phyloP scores from a whole-genome alignment of 2,888 invertebrate species.

The Acanthosepion pharaonis region DNA sequence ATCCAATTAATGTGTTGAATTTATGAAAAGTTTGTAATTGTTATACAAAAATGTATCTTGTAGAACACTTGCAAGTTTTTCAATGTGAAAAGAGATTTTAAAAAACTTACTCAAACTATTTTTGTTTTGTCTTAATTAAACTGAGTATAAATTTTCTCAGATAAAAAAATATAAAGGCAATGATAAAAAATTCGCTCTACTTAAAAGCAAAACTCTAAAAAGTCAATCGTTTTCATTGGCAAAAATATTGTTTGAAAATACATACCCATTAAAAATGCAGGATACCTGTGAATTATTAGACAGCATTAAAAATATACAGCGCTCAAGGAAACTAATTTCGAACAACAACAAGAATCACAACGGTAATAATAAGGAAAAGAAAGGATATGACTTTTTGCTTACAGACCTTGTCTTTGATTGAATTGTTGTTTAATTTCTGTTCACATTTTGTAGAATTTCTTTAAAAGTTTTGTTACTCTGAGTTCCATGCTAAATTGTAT shows the following conservation, averaged over 20 bases:
- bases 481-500: neutral
- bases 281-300: too few species aligned
- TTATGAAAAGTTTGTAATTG: neutral
- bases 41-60: neutral
- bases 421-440: neutral
- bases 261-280: neutral
- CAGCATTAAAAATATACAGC: neutral
- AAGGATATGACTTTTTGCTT: neutral
- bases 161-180: neutral
- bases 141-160: neutral
- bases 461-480: neutral
- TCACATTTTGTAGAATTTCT: neutral
- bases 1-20: too few species aligned
- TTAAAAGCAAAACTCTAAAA: too few species aligned
- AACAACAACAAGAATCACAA: neutral
- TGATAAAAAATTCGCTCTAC: too few species aligned
- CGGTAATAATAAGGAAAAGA: neutral
- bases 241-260: neutral
- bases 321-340: neutral
- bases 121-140: neutral
- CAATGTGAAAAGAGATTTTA: neutral
- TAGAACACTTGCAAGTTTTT: neutral
- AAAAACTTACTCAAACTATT: neutral
- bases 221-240: neutral
- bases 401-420: neutral